Base-by-base conservation (phyloP, 1,140 invertebrate genomes). In the Drosophila arizonae region DNA sequence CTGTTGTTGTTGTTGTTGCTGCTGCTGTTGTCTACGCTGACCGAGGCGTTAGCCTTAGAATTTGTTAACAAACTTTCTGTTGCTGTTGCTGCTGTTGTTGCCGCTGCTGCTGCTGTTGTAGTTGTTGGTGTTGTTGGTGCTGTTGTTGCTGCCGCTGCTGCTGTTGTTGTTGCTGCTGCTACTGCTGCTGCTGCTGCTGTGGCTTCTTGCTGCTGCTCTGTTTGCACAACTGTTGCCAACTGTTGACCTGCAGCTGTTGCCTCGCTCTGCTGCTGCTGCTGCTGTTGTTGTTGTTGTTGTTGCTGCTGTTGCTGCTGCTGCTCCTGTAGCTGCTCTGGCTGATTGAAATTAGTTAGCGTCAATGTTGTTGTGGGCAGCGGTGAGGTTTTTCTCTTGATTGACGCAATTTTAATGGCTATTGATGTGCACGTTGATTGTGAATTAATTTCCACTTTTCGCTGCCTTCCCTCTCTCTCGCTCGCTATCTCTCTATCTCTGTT, bases 321-420 rank as follows among this genome's bases (percentile, higher is more conserved):
- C 30, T 55, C 45, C 8, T 76, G 72, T 46, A 55, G 46, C 43
- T 72, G 64, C 50, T 72, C 57, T 62, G 62, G 72, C 56, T 81
- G 77, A 52, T 67, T 79, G 55, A 79, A 87, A 82, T 81, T 87
- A 64, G 58, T 77, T 77, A 81, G 76, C 60, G 65, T 73, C 68
- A 72, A 78, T 70, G 76, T 81, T 79, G 76, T 81, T 77, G 79
- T 73, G 46, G 84, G 84, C 67, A 84, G 70, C 72, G 84, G 85
- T 68, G 86, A 90, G 54, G 64, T 75, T 90, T 90, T 90, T 86
- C 86, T 90, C 87, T 90, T 90, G 72, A 90, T 90, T 82, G 86
- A 86, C 86, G 86, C 81, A 90, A 90, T 90, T 90, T 82, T 90
- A 82, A 86, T 82, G 79, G 73, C 62, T 90, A 79, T 86, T 82